These are phyloP conservation scores for Bombus difficillimus DNA, from an alignment of 1,140 invertebrate species.

Conservation along the genomic window DNA sequence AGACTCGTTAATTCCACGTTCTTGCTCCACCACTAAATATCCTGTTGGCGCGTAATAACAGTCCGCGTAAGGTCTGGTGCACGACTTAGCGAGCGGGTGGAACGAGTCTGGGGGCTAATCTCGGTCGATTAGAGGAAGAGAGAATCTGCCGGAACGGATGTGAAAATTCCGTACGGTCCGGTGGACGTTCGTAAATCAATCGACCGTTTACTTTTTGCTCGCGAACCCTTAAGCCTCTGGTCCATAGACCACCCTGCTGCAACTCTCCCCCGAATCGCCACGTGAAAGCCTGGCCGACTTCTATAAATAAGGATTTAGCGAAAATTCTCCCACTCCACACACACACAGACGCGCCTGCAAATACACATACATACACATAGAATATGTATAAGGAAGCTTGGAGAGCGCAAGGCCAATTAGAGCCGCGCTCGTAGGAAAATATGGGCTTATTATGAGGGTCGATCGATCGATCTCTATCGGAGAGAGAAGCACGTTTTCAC, in stretches of 20 bases:
- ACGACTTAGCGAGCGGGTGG: neutral
- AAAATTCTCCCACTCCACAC: too few relatives aligned
- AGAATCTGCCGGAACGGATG: slow-evolving; percentile 19
- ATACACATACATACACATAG: too few relatives aligned
- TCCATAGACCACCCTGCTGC: slow-evolving; percentile 18
- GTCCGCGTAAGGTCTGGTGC: too few relatives aligned
- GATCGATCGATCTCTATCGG: neutral
- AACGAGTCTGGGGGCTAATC: neutral
- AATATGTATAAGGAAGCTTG: too few relatives aligned
- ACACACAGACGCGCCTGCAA: too few relatives aligned
- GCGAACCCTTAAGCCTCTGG: slow-evolving; percentile 41
- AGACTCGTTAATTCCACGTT: neutral
- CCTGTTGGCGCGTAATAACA: neutral
- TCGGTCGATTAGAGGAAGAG: neutral
- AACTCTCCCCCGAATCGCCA: slow-evolving; percentile 40
- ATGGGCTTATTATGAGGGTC: slow-evolving; percentile 21
- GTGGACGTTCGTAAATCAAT: slow-evolving; percentile 62
- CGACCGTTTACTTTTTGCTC: slow-evolving; percentile 18
- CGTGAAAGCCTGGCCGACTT: slow-evolving; percentile 50
- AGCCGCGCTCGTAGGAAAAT: slow-evolving; percentile 16
- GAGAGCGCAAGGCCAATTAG: slow-evolving; percentile 34
- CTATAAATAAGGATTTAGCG: slow-evolving; percentile 64
- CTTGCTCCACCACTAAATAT: neutral
- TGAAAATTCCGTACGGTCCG: slow-evolving; percentile 60
- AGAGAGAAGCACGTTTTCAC: too few relatives aligned